Percentiles rank a stretch among this genome's conserved stretches.
These are phyloP conservation scores for Cheilosia impressa DNA, from an alignment of 2,888 invertebrate genomes.

Conservation along the genomic window DNA sequence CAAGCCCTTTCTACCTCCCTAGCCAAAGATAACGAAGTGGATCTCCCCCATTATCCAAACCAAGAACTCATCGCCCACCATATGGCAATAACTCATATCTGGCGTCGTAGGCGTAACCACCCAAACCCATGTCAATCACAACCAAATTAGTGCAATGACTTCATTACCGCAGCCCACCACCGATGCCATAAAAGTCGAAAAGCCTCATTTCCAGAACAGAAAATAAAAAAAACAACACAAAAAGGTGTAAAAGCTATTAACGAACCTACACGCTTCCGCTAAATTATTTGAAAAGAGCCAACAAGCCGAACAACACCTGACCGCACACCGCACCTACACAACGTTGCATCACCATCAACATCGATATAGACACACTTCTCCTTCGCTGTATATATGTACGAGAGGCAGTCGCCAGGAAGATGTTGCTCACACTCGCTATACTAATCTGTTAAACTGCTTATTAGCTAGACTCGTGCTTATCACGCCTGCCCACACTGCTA, in stretches of 20 bases:
- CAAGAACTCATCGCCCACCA: too few species aligned
- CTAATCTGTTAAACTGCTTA: constrained; percentile 40
- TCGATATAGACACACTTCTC: too few species aligned
- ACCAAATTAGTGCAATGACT: constrained; percentile 38
- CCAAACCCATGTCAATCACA: constrained; percentile 44
- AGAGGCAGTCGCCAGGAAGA: constrained; percentile 4
- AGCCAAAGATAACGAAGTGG: too few species aligned
- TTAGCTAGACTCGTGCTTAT: constrained; percentile 27
- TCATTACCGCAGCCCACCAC: constrained; percentile 27
- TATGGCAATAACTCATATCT: neutral
- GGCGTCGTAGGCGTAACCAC: too few species aligned
- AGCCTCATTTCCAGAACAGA: constrained; percentile 16
- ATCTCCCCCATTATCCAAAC: too few species aligned
- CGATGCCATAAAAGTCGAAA: constrained; percentile 27
- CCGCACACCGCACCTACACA: constrained; percentile 12
- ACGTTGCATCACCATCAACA: constrained; percentile 24
- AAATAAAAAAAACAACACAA: neutral
- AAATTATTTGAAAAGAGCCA: constrained; percentile 23
- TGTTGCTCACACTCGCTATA: constrained; percentile 2
- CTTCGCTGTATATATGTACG: too few species aligned
- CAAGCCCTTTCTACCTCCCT: too few species aligned
- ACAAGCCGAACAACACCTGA: constrained; percentile 21
- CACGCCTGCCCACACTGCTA: constrained; percentile 34
- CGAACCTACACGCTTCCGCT: constrained; percentile 66
- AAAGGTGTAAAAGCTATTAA: constrained; percentile 32